A percentile compares a stretch with the other conserved stretches of the same genome.
phyloP scores from a whole-genome alignment of 92 coral and sea anemone species.

The Pocillopora meandrina region DNA sequence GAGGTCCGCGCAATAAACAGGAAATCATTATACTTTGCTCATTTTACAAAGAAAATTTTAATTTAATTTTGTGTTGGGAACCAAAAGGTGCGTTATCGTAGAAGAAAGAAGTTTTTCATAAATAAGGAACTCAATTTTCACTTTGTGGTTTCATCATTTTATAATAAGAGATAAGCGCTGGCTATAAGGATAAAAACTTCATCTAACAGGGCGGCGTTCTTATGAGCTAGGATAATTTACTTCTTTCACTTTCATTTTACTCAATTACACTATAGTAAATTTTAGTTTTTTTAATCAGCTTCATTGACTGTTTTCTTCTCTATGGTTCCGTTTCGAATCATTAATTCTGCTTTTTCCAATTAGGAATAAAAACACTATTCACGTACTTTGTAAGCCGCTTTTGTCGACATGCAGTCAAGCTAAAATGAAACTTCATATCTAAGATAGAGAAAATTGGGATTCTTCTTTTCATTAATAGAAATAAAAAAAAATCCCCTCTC shows the following conservation, averaged over 20 bases:
- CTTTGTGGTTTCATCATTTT: slow-evolving; percentile 28
- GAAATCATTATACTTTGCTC: slow-evolving; percentile 42
- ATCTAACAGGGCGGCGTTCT: not conserved
- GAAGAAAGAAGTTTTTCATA: not conserved
- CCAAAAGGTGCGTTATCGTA: not conserved
- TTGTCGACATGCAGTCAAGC: slow-evolving; percentile 19
- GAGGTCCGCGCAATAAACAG: slow-evolving; percentile 43
- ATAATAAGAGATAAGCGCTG: not conserved
- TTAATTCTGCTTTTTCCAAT: slow-evolving; percentile 45
- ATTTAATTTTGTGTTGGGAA: slow-evolving; percentile 22
- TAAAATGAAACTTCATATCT: slow-evolving; percentile 5
- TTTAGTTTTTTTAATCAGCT: slow-evolving; percentile 38
- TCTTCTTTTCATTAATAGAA: not conserved
- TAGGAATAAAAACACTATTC: slow-evolving; percentile 30
- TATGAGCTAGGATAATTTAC: slow-evolving; percentile 27
- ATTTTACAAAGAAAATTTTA: slow-evolving; percentile 31
- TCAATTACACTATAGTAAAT: slow-evolving; percentile 35
- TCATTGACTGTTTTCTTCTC: slow-evolving; percentile 10
- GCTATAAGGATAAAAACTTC: not conserved
- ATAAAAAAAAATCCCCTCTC: not conserved
- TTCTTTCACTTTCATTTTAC: slow-evolving; percentile 24
- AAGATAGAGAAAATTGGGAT: not conserved
- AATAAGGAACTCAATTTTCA: slow-evolving; percentile 3
- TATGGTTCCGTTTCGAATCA: slow-evolving; percentile 46
- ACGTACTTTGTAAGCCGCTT: slow-evolving; percentile 5